Percentiles rank a stretch among this genome's conserved stretches.
These are phyloP conservation scores for Drosophila percnosoma DNA, from an alignment of 2,888 invertebrate genomes.

Conservation along the genomic window DNA sequence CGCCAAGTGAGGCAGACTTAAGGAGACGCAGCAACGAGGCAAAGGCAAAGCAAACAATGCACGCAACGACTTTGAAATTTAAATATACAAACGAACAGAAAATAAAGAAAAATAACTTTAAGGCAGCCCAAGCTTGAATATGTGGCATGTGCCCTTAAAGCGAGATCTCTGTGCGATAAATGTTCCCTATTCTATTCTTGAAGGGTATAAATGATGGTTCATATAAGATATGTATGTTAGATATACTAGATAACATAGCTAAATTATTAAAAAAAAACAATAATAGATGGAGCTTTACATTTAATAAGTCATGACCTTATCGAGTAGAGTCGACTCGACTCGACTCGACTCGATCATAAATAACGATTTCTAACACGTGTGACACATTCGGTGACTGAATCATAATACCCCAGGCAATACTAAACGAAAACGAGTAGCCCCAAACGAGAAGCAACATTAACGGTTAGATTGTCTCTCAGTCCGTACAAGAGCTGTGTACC, in stretches of 20 bases:
- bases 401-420: not conserved
- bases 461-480: slow-evolving; percentile 44
- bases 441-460: slow-evolving; percentile 43
- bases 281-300: not conserved
- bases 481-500: slow-evolving; percentile 8
- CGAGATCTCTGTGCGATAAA: not conserved
- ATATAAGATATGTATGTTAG: not conserved
- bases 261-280: too few relatives aligned
- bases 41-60: slow-evolving; percentile 39
- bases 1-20: not conserved
- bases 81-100: slow-evolving; percentile 26
- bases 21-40: not conserved
- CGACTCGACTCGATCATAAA: not conserved
- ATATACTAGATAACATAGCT: not conserved
- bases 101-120: not conserved
- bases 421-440: slow-evolving; percentile 1
- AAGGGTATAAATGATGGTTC: not conserved
- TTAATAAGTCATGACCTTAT: not conserved
- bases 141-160: not conserved
- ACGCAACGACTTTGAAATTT: slow-evolving; percentile 20
- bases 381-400: not conserved
- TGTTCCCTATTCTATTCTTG: not conserved
- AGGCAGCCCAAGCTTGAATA: not conserved
- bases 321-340: not conserved
- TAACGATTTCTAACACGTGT: not conserved